Conservation (phyloP, 2,113 vertebrate genomes). For the Pelmatolapia mariae region DNA sequence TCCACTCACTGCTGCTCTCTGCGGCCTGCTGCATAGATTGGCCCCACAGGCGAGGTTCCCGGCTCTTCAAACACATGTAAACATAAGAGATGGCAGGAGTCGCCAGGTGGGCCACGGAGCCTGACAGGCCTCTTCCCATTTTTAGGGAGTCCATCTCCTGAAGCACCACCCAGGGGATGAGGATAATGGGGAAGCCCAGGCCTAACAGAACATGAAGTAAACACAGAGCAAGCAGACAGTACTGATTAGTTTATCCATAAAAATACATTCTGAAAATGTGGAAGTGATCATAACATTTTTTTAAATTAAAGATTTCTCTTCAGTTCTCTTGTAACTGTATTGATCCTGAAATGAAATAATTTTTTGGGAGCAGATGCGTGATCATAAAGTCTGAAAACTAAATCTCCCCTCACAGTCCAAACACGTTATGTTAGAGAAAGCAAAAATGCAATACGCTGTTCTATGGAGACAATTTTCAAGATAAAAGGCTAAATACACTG, state of each 20-base stretch:
- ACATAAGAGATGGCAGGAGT: constrained; percentile 87
- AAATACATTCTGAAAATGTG: background rate
- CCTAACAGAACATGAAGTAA: constrained; percentile 47
- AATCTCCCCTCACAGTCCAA: background rate
- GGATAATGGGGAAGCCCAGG: constrained; percentile 74
- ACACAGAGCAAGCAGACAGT: background rate
- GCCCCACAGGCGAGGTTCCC: constrained; percentile 80
- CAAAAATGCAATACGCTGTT: background rate
- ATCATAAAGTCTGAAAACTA: background rate
- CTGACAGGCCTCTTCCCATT: constrained; percentile 71
- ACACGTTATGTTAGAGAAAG: background rate
- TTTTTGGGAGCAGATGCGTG: too few relatives aligned
- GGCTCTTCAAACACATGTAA: constrained; percentile 77
- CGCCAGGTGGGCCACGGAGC: constrained; percentile 78
- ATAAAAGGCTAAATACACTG: background rate
- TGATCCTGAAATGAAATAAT: background rate
- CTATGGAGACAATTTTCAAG: background rate
- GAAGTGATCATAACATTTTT: fast-evolving
- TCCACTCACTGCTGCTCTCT: constrained; percentile 77
- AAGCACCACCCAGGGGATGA: constrained; percentile 93
- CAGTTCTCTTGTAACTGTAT: background rate
- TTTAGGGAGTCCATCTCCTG: constrained; percentile 91
- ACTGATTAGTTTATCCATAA: background rate
- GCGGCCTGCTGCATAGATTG: constrained; percentile 93
- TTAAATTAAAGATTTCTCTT: fast-evolving